Percentiles rank a stretch among this genome's conserved stretches.
Evolutionary conservation across 2,113 vertebrate species (phyloP).

Genomic region (Rhinopomastus cyanomelas): DNA sequence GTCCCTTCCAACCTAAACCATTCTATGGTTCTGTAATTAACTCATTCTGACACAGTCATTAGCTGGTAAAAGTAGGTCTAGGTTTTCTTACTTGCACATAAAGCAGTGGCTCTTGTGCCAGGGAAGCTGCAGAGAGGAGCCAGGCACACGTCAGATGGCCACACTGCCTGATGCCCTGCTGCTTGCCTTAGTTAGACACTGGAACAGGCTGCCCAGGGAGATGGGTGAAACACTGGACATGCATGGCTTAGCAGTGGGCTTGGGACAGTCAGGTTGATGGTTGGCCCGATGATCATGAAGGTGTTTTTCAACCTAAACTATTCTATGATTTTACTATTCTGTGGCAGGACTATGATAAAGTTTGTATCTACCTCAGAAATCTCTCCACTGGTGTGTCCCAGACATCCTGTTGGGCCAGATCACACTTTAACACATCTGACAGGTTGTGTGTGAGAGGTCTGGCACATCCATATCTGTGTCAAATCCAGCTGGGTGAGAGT

Average conservation of each 20-base stretch:
- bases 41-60: neutral
- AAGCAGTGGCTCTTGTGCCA: neutral
- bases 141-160: accelerated
- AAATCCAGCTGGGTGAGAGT: neutral
- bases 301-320: no score
- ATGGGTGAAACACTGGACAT: no score
- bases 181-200: neutral
- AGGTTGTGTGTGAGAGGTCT: neutral
- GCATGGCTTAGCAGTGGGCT: no score
- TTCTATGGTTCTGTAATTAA: neutral
- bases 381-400: neutral
- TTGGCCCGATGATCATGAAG: no score
- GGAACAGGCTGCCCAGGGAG: no score
- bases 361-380: neutral
- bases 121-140: neutral
- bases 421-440: neutral
- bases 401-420: neutral
- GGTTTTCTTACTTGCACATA: neutral
- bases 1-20: no score
- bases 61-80: neutral
- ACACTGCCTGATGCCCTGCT: accelerated
- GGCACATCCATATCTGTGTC: accelerated
- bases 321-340: no score
- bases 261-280: no score
- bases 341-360: neutral